Conservation (phyloP, 35 echinoderm and acorn worm genomes). For the Apostichopus californicus region DNA sequence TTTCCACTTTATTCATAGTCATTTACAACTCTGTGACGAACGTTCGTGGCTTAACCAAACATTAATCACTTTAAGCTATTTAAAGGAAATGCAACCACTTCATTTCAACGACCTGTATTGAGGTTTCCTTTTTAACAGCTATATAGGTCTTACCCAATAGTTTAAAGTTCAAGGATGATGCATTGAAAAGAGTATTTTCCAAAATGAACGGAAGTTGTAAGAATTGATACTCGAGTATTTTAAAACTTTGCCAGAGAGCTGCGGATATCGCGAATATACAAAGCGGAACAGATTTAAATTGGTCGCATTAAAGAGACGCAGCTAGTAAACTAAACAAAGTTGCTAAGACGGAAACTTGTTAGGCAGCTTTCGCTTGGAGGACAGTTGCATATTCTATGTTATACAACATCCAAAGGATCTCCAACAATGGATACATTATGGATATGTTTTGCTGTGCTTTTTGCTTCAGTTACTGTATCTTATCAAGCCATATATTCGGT, state of each 20-base stretch:
- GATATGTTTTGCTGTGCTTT: background rate
- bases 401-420: too few relatives aligned
- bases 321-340: background rate
- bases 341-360: background rate
- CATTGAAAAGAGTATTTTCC: background rate
- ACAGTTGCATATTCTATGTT: too few relatives aligned
- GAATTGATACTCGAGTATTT: background rate
- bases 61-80: too few relatives aligned
- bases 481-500: background rate
- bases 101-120: background rate
- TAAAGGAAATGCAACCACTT: too few relatives aligned
- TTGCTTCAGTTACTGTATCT: background rate
- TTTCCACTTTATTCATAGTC: too few relatives aligned
- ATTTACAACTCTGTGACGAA: too few relatives aligned
- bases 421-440: background rate
- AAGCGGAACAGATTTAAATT: background rate
- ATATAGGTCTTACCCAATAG: background rate
- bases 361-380: background rate
- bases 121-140: background rate
- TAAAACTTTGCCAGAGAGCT: background rate
- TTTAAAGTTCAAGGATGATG: background rate
- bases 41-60: too few relatives aligned
- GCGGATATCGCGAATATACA: conserved; percentile 1
- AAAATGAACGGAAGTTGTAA: background rate
- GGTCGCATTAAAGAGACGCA: background rate